Conservation (phyloP, 2,113 vertebrate species). For the Urocynchramus pylzowi region DNA sequence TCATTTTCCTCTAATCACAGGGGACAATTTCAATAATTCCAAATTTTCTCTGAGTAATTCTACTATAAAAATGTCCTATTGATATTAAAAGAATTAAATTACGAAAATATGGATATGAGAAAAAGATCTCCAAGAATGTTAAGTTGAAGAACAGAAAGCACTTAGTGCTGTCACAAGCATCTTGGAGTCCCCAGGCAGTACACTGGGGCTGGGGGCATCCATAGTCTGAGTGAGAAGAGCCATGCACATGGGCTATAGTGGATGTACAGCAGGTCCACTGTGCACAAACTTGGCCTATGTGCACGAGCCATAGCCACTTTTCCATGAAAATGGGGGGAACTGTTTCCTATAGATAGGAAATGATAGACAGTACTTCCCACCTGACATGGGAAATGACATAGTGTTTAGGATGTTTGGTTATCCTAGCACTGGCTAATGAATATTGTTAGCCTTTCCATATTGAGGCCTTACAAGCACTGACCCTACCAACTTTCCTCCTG, state of each 20-base stretch:
- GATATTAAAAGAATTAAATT: neutral
- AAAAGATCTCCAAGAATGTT: neutral
- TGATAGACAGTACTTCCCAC: neutral
- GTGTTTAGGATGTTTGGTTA: neutral
- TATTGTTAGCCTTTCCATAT: neutral
- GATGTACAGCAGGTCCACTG: neutral
- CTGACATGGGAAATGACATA: neutral
- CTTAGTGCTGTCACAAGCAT: neutral
- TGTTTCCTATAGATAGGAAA: neutral
- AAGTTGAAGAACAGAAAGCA: neutral
- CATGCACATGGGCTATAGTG: accelerated
- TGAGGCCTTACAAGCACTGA: neutral
- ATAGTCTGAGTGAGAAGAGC: neutral
- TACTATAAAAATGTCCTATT: neutral
- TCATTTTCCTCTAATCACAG: neutral
- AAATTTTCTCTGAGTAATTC: neutral
- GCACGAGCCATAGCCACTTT: neutral
- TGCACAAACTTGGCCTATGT: accelerated
- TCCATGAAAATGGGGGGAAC: neutral
- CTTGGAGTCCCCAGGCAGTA: neutral
- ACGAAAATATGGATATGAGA: neutral
- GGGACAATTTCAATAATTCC: neutral
- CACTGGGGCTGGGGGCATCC: neutral
- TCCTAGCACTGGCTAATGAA: neutral
- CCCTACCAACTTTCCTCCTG: neutral